Conservation (phyloP, 2,888 invertebrate species). For the Balanococcus diminutus region DNA sequence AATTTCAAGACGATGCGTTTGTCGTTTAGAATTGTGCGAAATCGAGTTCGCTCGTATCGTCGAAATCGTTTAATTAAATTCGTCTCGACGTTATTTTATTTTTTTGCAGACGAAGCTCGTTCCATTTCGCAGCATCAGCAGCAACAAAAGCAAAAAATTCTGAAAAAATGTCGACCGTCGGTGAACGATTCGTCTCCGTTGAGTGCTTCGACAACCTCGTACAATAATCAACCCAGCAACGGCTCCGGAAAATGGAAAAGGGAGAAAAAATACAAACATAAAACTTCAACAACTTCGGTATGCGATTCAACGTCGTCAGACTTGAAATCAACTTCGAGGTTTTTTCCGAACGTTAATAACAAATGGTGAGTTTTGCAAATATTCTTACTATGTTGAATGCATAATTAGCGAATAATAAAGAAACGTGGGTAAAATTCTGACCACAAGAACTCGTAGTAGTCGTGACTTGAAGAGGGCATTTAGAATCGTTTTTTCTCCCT, state of each 20-base stretch:
- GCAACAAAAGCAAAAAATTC: constrained; percentile 30
- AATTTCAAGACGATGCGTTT: no score
- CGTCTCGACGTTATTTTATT: not conserved
- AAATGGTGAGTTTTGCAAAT: constrained; percentile 41
- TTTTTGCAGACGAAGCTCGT: constrained; percentile 45
- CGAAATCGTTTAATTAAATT: not conserved
- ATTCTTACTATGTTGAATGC: no score
- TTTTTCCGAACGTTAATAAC: not conserved
- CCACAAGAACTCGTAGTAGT: no score
- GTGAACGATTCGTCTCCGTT: not conserved
- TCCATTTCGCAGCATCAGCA: constrained; percentile 45
- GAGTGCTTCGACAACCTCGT: not conserved
- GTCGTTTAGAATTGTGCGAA: no score
- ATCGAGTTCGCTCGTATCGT: no score
- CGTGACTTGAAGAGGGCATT: no score
- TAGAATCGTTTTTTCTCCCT: no score
- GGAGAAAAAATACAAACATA: constrained; percentile 40
- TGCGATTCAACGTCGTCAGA: constrained; percentile 42
- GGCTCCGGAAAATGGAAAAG: constrained; percentile 51
- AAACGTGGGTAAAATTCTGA: no score
- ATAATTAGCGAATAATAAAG: no score
- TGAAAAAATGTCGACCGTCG: not conserved
- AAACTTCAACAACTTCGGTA: constrained; percentile 21
- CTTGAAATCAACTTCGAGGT: constrained; percentile 32
- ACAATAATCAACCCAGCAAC: constrained; percentile 3